A percentile compares a stretch with the other conserved stretches of the same genome.
Conservation (phyloP, 2,797 vertebrate species). For the Argentina silus region DNA sequence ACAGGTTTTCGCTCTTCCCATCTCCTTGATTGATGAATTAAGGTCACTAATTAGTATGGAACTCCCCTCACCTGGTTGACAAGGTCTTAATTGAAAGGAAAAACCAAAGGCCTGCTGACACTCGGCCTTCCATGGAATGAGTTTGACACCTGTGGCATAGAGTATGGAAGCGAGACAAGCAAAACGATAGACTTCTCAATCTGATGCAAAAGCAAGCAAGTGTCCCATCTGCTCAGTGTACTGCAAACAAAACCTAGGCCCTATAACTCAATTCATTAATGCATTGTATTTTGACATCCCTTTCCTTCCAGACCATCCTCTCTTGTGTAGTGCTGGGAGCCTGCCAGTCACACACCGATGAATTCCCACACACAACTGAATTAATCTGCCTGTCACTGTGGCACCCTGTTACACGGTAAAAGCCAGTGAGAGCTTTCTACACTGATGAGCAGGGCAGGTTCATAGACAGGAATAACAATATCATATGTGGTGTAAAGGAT, state of each 20-base stretch:
- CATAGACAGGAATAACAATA: neutral
- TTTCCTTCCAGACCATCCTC: slow-evolving; percentile 17
- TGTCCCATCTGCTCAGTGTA: slow-evolving; percentile 51
- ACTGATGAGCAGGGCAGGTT: slow-evolving; percentile 8
- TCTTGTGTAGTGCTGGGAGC: slow-evolving; percentile 24
- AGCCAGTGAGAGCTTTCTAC: neutral
- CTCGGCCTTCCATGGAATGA: no score
- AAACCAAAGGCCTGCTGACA: no score
- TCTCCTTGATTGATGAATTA: no score
- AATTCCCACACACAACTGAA: slow-evolving; percentile 4
- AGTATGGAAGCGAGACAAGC: slow-evolving; percentile 51
- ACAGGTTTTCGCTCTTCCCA: no score
- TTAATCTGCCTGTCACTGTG: slow-evolving; percentile 3
- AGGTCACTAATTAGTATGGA: no score
- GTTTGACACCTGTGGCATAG: no score
- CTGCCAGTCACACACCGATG: slow-evolving; percentile 13
- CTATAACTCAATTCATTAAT: slow-evolving; percentile 52
- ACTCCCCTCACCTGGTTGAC: no score
- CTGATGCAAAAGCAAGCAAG: slow-evolving; percentile 56
- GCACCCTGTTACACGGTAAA: neutral
- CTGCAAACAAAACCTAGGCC: slow-evolving; percentile 39
- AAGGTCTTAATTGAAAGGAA: no score
- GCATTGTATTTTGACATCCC: slow-evolving; percentile 31
- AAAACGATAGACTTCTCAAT: slow-evolving; percentile 65
- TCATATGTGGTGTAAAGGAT: neutral